Conservation (phyloP, 2,113 vertebrate genomes). For the Thamnophis sirtalis region DNA sequence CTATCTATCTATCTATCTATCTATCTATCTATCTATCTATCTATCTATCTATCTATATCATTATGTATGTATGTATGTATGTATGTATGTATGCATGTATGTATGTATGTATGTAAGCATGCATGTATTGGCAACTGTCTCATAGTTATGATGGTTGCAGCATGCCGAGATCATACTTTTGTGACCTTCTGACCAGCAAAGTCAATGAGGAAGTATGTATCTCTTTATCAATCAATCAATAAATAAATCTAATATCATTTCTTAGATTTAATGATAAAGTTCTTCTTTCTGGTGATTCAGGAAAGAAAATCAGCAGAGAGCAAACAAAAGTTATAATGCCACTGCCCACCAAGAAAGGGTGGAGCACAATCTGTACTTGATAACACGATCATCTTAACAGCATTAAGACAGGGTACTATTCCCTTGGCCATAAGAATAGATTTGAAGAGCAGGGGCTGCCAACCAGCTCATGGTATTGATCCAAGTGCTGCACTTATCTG, state of each 20-base stretch:
- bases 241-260: not conserved
- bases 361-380: slow-evolving; percentile 41
- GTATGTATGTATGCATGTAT: too few species aligned
- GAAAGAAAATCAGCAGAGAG: not conserved
- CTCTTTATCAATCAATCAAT: not conserved
- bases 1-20: too few species aligned
- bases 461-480: slow-evolving; percentile 47
- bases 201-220: too few species aligned
- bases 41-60: too few species aligned
- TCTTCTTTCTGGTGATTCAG: not conserved
- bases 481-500: slow-evolving; percentile 25
- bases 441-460: slow-evolving; percentile 49
- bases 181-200: too few species aligned
- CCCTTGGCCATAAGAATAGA: slow-evolving; percentile 40
- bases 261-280: not conserved
- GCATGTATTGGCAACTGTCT: too few species aligned
- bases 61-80: too few species aligned
- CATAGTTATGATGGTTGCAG: too few species aligned
- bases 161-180: too few species aligned
- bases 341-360: not conserved
- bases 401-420: slow-evolving; percentile 25
- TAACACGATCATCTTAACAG: slow-evolving; percentile 30
- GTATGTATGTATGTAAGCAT: too few species aligned
- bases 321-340: not conserved
- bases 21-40: too few species aligned